Conservation (phyloP, 2,113 vertebrate genomes). For the Hypomesus transpacificus region DNA sequence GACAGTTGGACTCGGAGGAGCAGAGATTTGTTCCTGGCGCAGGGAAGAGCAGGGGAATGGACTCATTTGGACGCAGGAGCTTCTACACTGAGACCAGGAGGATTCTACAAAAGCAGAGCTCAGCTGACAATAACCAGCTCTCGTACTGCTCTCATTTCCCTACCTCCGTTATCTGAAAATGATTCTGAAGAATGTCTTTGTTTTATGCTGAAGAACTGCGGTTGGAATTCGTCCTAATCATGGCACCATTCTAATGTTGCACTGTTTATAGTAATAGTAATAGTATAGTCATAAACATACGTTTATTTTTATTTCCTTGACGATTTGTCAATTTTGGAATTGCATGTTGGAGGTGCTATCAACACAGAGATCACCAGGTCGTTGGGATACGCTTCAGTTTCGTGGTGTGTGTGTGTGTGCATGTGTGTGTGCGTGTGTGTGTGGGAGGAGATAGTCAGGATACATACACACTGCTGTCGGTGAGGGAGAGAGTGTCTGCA, state of each 20-base stretch:
- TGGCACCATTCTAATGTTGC: no score
- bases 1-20: slow-evolving; percentile 34
- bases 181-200: not conserved
- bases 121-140: no score
- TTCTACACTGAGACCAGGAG: slow-evolving; percentile 17
- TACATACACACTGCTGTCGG: slow-evolving; percentile 94
- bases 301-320: no score
- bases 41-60: slow-evolving; percentile 17
- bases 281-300: no score
- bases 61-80: slow-evolving; percentile 12
- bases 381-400: no score
- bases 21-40: slow-evolving; percentile 28
- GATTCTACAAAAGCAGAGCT: no score
- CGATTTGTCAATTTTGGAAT: no score
- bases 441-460: slow-evolving; percentile 7
- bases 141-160: no score
- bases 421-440: not conserved
- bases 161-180: not conserved
- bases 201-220: not conserved
- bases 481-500: slow-evolving; percentile 92
- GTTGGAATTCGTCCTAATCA: no score
- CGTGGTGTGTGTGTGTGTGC: not conserved
- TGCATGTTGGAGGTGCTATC: no score
- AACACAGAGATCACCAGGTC: no score
- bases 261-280: no score